Conservation (phyloP, 1,140 invertebrate species). For the Saccostrea glomerata region DNA sequence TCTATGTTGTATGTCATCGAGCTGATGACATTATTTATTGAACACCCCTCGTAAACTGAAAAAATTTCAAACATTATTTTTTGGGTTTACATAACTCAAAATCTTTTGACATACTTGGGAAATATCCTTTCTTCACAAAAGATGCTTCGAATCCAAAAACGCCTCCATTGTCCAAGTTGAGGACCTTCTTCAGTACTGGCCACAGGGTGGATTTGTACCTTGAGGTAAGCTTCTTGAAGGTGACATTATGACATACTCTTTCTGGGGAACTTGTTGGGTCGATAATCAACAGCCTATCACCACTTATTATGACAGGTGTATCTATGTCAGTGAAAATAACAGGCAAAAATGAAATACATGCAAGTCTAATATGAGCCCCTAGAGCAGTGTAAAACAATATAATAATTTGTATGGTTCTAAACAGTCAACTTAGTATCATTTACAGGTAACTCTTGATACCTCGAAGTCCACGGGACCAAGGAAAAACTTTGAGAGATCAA, state of each 20-base stretch:
- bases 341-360: too few relatives aligned
- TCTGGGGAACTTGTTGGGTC: slow-evolving; percentile 60
- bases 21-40: too few relatives aligned
- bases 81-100: neutral
- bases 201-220: slow-evolving; percentile 22
- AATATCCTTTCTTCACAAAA: slow-evolving; percentile 45
- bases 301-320: slow-evolving; percentile 67
- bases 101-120: neutral
- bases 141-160: slow-evolving; percentile 47
- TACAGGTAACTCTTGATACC: too few relatives aligned
- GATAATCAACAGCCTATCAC: slow-evolving; percentile 66
- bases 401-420: too few relatives aligned
- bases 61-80: too few relatives aligned
- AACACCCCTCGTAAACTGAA: too few relatives aligned
- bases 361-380: too few relatives aligned
- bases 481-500: too few relatives aligned
- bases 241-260: slow-evolving; percentile 30
- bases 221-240: slow-evolving; percentile 24
- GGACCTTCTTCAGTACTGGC: neutral
- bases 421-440: too few relatives aligned
- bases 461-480: too few relatives aligned
- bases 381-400: too few relatives aligned
- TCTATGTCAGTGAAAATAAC: slow-evolving; percentile 58
- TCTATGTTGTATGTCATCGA: too few relatives aligned
- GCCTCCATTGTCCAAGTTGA: slow-evolving; percentile 30